Base-by-base conservation (phyloP, 2,888 invertebrate genomes). In the Zygaena filipendulae region DNA sequence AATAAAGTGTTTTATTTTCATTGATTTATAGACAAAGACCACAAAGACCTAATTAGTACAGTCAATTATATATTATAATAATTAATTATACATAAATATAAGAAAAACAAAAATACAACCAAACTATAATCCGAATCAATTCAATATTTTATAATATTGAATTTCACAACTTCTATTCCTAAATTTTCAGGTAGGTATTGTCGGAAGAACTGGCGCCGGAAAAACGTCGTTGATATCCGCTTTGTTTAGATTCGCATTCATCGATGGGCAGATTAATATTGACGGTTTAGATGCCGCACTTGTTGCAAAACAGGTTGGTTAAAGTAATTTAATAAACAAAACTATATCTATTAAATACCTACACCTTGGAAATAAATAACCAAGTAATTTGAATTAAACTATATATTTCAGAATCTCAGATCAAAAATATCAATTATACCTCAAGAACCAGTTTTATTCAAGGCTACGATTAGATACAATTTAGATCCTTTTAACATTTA, bases 201-300 rank as follows among this genome's bases (percentile, higher is more conserved):
- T 88, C 2, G 90, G 90, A 1, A 69, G 90, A 36, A 90, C 90
- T 1, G 90, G 90, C 4, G 90, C 90, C 2, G 90, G 90, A 2
- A 88, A 88, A 59, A 87, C 87, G 1, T 87, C 87, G 0, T 49
- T 88, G 24, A 85, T 88, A 42, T 82, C 87, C 2, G 86, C 88
- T 2, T 54, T 91, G 40, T 91, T 91, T 59, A 72, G 89, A 41
- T 71, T 91, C 39, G 83, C 86, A 1, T 84, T 83, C 36, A 60
- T 82, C 27, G 79, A 81, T 10, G 90, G 90, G 5, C 49, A 52
- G 4, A 80, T 91, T 27, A 50, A 66, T 18, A 87, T 91, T 33
- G 91, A 91, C 45, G 84, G 77, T 10, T 50, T 88, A 3, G 82
- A 84, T 39, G 84, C 83, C 2, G 58, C 77, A 3, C 43, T 70